Evolutionary conservation across 2,797 vertebrate genomes (phyloP), one percentile per base, ranked within the genome.

Genomic region (Sebastiscus tertius): DNA sequence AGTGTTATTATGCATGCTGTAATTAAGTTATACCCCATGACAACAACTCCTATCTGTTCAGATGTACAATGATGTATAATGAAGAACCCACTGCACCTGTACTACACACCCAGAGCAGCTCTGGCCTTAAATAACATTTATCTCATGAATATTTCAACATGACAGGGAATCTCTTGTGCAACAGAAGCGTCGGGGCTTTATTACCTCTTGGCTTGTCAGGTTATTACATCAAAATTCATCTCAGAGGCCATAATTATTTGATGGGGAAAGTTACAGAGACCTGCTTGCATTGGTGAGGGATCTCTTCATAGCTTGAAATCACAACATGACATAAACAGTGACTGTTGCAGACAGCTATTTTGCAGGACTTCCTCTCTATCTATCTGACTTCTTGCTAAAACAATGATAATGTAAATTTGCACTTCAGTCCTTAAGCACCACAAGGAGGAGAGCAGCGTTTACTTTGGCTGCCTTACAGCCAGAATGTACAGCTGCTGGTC

Each of bases 91-190:
- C 27, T 68, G 73, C 80, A 89, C 85, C 82, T 79, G 81, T 74
- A 31, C 74, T 82, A 81, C 67, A 65, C n/a, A 70, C 62, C 36
- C 79, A 79, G n/a, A 80, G 68, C 81, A 68, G 55, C 67, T 76
- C 29, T 81, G 82, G 58, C 74, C 85, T 87, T 80, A 86, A 81
- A 89, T 78, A 82, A 81, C 72, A 82, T 82, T 84, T 72, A 77
- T 83, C 69, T 90, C 81, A 84, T 89, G 77, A 89, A 90, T 89
- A 90, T 88, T 87, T 92, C 64, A 88, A 55, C 22, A 13, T 76
- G 69, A 87, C 76, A 81, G 69, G 18, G 64, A 81, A 76, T 82
- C 64, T 81, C 36, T 55, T 74, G 80, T 86, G 76, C 61, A 64
- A 54, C 79, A 39, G 73, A 75, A 63, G 66, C 71, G 42, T 9